Base-by-base conservation (phyloP, 2,113 vertebrate species). In the Piaya cayana region DNA sequence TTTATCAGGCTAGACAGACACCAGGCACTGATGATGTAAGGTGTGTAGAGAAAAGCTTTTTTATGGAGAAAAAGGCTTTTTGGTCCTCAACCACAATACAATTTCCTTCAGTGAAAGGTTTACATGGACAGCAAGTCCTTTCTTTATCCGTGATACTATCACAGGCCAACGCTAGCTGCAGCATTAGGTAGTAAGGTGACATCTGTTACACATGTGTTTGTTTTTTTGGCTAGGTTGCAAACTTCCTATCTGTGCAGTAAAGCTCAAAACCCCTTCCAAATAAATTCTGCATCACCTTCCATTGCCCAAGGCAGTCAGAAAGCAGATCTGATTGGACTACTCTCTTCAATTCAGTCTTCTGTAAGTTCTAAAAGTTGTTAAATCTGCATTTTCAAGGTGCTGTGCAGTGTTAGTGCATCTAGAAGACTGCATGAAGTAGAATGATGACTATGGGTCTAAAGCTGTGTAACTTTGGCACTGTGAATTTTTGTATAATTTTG, bases 391-490 rank as follows among this genome's bases (percentile, higher is more conserved):
- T 88, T 64, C 26, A 42, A 9, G 10, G 22, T 80, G 18, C 39
- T 52, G 8, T 2, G 1, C 0, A 1, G 30, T 43, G 4, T 25
- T 67, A 26, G 21, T 9, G 0, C 55, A 15, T 47, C 9, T 59
- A 32, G 43, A 80, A 52, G 32, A 83, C 42, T 55, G 2, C 23
- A 10, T 49, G 30, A 85, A 43, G 15, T 8, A 11, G 64, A 56
- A 20, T 65, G 50, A 87, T 39, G 29, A 5, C 25, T 19, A 9
- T 4, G 18, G 7, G 5, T 75, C 32, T 55, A 63, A 82, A 37
- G 2, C 7, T 0, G 0, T 17, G 7, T 68, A 6, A 25, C 6
- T 76, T 47, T 13, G 9, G 1, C 12, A 26, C 12, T 30, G 15
- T 65, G 25, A 63, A 4, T 62, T 62, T 79, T 59, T 77, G 19